A percentile compares a stretch with the other conserved stretches of the same genome.
Evolutionary conservation across 2,113 vertebrate genomes (phyloP).

Genomic region (Ranitomeya variabilis): DNA sequence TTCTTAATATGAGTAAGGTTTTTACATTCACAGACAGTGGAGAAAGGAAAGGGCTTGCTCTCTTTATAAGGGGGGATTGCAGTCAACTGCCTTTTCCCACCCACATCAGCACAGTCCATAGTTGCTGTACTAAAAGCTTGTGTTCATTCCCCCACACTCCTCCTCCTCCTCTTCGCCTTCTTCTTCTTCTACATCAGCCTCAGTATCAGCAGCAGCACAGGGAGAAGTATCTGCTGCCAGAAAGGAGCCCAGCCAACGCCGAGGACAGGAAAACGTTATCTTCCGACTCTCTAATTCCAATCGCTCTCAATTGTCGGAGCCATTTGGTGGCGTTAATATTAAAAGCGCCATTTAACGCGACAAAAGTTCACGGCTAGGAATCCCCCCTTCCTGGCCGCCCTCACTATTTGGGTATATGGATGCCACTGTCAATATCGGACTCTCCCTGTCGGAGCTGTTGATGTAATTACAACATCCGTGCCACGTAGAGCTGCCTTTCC

Average conservation of each 20-base stretch:
- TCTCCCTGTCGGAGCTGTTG: conserved; percentile 18
- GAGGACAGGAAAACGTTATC: background rate
- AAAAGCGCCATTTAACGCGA: background rate
- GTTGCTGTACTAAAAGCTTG: conserved; percentile 59
- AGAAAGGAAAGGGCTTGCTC: background rate
- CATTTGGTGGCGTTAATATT: background rate
- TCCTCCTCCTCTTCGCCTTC: conserved; percentile 27
- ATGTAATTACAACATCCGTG: conserved; percentile 48
- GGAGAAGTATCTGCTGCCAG: conserved; percentile 30
- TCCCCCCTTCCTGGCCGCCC: background rate
- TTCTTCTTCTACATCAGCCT: conserved; percentile 43
- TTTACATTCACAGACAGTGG: background rate
- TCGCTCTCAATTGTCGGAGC: background rate
- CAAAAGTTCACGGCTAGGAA: conserved; percentile 38
- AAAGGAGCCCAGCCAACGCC: background rate
- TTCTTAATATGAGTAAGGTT: background rate
- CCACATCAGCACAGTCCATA: conserved; percentile 59
- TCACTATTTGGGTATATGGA: conserved; percentile 34
- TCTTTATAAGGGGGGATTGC: conserved; percentile 16
- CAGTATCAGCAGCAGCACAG: conserved; percentile 50
- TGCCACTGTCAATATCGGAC: conserved; percentile 32
- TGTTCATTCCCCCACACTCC: conserved; percentile 44
- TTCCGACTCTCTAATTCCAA: background rate
- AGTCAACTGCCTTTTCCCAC: conserved; percentile 58
- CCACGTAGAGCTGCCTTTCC: background rate